These are phyloP conservation scores for Actinernus sp. DNA, from an alignment of 92 coral and sea anemone species.

Conservation along the genomic window DNA sequence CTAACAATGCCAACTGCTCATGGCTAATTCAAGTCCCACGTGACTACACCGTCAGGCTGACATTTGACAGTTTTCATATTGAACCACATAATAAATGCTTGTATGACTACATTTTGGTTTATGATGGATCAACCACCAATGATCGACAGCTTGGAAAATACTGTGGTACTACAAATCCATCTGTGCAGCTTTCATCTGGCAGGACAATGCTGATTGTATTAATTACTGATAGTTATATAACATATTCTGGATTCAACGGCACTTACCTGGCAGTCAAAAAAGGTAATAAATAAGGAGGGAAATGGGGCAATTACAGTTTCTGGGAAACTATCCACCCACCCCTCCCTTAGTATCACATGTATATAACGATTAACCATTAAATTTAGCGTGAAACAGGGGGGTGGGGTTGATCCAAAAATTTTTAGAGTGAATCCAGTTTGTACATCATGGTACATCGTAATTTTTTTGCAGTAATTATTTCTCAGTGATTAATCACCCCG, in stretches of 20 bases:
- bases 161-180: slow-evolving; percentile 23
- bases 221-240: slow-evolving; percentile 1
- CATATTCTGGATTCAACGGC: slow-evolving; percentile 9
- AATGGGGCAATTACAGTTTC: no score
- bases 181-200: slow-evolving; percentile 10
- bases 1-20: slow-evolving; percentile 8
- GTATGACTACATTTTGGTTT: slow-evolving; percentile 9
- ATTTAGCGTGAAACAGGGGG: no score
- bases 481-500: no score
- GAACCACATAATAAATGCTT: background rate
- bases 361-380: no score
- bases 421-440: no score
- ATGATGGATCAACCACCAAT: slow-evolving; percentile 28
- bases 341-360: no score
- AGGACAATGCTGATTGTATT: slow-evolving; percentile 2
- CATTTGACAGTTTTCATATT: slow-evolving; percentile 10
- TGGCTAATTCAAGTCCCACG: slow-evolving; percentile 28
- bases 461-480: no score
- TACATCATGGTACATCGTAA: no score
- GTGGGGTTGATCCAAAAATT: no score
- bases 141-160: slow-evolving; percentile 20
- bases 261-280: slow-evolving; percentile 13
- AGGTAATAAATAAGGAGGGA: slow-evolving; percentile 28
- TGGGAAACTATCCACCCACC: no score
- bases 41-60: slow-evolving; percentile 21